Conservation (phyloP, 2,113 vertebrate genomes). For the Campylomormyrus numenius region DNA sequence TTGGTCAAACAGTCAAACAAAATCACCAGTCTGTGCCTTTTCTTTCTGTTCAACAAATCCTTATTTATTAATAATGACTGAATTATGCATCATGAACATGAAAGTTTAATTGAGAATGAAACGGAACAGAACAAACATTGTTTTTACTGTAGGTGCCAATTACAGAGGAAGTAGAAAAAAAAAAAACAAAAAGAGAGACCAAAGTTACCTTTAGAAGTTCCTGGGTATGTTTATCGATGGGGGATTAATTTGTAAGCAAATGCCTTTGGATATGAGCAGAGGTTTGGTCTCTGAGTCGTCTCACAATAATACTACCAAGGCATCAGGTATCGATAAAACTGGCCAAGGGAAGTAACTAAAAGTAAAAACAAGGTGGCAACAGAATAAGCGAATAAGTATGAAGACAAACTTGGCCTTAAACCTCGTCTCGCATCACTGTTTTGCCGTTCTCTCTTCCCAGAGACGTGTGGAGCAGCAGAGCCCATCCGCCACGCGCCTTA, state of each 20-base stretch:
- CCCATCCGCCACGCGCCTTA: background rate
- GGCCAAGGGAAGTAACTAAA: slow-evolving; percentile 6
- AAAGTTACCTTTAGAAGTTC: background rate
- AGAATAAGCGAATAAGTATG: slow-evolving; percentile 14
- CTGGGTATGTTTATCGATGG: slow-evolving; percentile 1
- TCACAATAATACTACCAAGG: slow-evolving; percentile 17
- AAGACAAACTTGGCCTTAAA: slow-evolving; percentile 11
- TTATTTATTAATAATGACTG: slow-evolving; percentile 29
- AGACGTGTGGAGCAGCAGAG: background rate
- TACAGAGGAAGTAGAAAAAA: background rate
- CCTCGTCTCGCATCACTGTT: slow-evolving; percentile 10
- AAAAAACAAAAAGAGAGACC: background rate
- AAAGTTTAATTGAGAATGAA: slow-evolving; percentile 14
- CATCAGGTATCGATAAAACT: background rate
- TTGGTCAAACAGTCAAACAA: background rate
- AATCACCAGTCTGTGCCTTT: background rate
- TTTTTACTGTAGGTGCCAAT: background rate
- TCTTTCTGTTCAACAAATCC: slow-evolving; percentile 16
- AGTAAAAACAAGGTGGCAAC: slow-evolving; percentile 7
- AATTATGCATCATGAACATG: slow-evolving; percentile 21
- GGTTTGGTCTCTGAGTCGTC: background rate
- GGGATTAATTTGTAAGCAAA: slow-evolving; percentile 5
- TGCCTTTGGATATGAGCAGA: slow-evolving; percentile 8
- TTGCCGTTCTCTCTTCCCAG: background rate
- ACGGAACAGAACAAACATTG: background rate